phyloP scores from a whole-genome alignment of 2,888 invertebrate genomes.

The Athalia rosae region DNA sequence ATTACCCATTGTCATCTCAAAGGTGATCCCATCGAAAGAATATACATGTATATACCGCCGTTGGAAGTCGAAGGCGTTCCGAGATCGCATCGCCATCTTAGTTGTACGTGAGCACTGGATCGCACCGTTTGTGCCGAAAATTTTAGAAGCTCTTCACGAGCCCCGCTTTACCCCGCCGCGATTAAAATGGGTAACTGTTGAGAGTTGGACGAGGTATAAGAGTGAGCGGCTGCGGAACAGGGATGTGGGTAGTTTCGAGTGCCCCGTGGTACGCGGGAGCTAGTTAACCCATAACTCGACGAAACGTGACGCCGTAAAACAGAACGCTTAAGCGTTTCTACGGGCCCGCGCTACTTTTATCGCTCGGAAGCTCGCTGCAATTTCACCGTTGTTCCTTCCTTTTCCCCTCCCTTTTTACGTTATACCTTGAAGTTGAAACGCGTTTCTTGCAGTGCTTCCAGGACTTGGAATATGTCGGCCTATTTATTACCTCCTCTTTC shows the following conservation, averaged over 20 bases:
- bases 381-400: slow-evolving; percentile 10
- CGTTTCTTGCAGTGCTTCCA: not conserved
- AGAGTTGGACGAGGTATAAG: not conserved
- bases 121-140: no score
- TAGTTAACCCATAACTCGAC: slow-evolving; percentile 30
- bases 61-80: no score
- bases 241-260: slow-evolving; percentile 20
- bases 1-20: no score
- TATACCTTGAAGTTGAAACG: no score
- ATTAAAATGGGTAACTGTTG: not conserved
- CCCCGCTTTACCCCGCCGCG: no score
- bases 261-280: slow-evolving; percentile 11
- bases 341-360: slow-evolving; percentile 23
- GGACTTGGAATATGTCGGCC: not conserved
- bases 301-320: slow-evolving; percentile 39
- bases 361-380: not conserved
- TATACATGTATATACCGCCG: no score
- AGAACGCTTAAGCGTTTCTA: slow-evolving; percentile 21
- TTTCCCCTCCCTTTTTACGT: not conserved
- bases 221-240: not conserved
- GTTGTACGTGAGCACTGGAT: no score
- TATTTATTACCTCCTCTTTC: no score
- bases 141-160: no score
- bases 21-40: no score
- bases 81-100: no score